Percentiles rank a stretch among this genome's conserved stretches.
Conservation (phyloP, 1,140 invertebrate genomes). For the Lepidurus arcticus region DNA sequence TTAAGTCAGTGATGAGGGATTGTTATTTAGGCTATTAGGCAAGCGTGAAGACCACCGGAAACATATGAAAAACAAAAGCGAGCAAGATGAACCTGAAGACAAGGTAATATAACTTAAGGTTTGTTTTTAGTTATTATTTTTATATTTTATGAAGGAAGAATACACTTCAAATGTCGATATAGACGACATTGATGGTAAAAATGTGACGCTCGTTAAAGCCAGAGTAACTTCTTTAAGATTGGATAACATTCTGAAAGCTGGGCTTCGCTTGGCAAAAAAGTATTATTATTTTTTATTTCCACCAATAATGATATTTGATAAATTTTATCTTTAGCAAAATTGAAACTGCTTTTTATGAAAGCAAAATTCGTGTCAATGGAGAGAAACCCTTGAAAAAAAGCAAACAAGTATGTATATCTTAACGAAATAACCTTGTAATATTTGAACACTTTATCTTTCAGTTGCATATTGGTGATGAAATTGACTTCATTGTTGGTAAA, state of each 20-base stretch:
- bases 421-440: constrained; percentile 27
- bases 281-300: constrained; percentile 37
- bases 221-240: constrained; percentile 56
- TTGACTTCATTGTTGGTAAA: constrained; percentile 56
- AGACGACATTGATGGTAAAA: constrained; percentile 41
- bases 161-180: constrained; percentile 41
- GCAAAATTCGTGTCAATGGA: constrained; percentile 60
- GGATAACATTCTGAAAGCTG: constrained; percentile 59
- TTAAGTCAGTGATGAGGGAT: background rate
- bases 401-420: constrained; percentile 45
- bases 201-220: constrained; percentile 53
- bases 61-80: background rate
- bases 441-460: constrained; percentile 39
- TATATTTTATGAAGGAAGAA: background rate
- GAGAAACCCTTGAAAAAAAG: constrained; percentile 60
- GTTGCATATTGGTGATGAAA: constrained; percentile 55
- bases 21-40: background rate
- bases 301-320: background rate
- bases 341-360: constrained; percentile 51
- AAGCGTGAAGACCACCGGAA: background rate
- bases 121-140: background rate
- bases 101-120: background rate
- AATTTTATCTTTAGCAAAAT: constrained; percentile 30
- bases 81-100: background rate
- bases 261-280: constrained; percentile 59